Conservation (phyloP, 2,797 vertebrate species). For the Hylomyscus alleni region DNA sequence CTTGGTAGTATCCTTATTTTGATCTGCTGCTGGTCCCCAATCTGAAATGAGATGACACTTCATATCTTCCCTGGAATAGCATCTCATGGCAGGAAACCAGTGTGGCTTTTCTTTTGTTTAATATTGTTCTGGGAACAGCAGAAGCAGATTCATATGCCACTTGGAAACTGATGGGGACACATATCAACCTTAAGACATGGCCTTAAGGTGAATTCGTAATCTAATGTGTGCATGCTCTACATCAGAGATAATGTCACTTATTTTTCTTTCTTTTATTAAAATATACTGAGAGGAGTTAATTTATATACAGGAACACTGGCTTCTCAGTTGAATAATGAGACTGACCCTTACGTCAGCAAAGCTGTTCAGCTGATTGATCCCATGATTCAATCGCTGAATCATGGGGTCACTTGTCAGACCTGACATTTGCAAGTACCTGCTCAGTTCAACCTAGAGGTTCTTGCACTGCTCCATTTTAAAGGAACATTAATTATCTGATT, state of each 20-base stretch:
- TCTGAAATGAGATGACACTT: not conserved
- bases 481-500: conserved; percentile 34
- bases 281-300: not conserved
- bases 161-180: not conserved
- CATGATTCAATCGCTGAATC: conserved; percentile 7
- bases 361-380: not conserved
- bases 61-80: too few relatives aligned
- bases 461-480: not conserved
- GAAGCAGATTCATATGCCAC: not conserved
- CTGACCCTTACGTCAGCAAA: not conserved
- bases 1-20: not conserved
- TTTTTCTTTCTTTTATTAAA: conserved; percentile 2
- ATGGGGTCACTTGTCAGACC: not conserved
- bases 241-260: not conserved
- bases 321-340: not conserved
- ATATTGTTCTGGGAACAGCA: not conserved
- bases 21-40: not conserved
- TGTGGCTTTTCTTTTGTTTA: not conserved
- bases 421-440: not conserved
- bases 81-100: too few relatives aligned
- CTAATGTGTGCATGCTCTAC: not conserved
- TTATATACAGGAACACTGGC: not conserved
- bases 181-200: not conserved
- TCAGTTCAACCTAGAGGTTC: conserved; percentile 37
- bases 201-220: not conserved